Evolutionary conservation across 2,797 vertebrate species (phyloP), one percentile per base, ranked within the genome.

Genomic region (Echiichthys vipera): DNA sequence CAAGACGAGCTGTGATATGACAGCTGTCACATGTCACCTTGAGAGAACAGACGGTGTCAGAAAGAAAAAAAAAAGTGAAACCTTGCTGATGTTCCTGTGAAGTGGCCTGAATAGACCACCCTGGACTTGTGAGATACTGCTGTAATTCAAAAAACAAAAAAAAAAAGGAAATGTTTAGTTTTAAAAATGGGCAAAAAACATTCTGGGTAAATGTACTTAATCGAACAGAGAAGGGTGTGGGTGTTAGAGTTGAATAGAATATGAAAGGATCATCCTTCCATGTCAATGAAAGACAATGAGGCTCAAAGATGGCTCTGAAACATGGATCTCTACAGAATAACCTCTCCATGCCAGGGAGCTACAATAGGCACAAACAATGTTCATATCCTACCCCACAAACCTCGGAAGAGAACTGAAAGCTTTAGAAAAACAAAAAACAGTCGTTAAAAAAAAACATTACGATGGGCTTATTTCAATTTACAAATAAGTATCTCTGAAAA

Each of bases 21-120:
- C 83, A 80, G 74, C 84, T 83, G 82, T 80, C 76, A 61, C 54
- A 71, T 67, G 71, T 87, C 86, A 80, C 86, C 84, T 89, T 91
- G 61, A 87, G 72, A 86, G 74, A 63, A 77, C 74, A 69, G 61
- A 37, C 3, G 8, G 29, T 74, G 78, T 74, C 39, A 61, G 62
- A 59, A 59, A 77, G 81, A 80, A 64, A n/a, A 20, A 77, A 83
- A 80, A 64, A n/a, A 20, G 56, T 40, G 67, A 69, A 75, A 79
- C 57, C 32, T 67, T 47, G 40, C 66, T 70, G 59, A 80, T 76
- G 66, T 45, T 83, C 56, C 55, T 72, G 78, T 86, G 62, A 87
- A 85, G 70, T 65, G 59, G 53, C 37, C 74, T 13, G 1, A 45
- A 81, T 61, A 68, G 70, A 84, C 77, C 83, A 77, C 59, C 63